phyloP scores from a whole-genome alignment of 2,888 invertebrate species.

The Chloromyia formosa region DNA sequence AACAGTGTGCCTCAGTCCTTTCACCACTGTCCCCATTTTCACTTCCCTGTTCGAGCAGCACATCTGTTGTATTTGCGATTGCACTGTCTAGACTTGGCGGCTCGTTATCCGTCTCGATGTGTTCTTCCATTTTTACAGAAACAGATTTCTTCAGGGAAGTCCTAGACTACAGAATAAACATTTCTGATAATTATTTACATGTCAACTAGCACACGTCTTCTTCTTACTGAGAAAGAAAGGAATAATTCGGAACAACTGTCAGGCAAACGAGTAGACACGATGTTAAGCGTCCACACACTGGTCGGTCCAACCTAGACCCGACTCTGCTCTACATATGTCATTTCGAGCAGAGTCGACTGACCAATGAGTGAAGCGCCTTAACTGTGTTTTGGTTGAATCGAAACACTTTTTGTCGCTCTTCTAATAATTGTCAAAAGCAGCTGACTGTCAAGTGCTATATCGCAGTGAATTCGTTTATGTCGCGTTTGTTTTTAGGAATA shows the following conservation, averaged over 20 bases:
- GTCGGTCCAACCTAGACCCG: no score
- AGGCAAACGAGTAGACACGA: no score
- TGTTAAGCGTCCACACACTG: no score
- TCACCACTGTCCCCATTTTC: slow-evolving; percentile 18
- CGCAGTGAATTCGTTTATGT: not conserved
- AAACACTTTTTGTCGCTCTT: not conserved
- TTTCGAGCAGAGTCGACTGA: no score
- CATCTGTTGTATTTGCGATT: not conserved
- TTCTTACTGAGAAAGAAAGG: not conserved
- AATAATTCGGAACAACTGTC: no score
- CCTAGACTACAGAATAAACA: slow-evolving; percentile 3
- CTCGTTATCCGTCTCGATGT: not conserved
- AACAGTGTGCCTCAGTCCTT: no score
- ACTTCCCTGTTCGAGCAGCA: not conserved
- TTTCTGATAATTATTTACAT: not conserved
- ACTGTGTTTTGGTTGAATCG: no score
- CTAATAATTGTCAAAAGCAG: not conserved
- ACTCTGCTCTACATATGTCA: no score
- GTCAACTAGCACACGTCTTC: not conserved
- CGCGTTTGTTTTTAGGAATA: not conserved
- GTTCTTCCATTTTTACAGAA: slow-evolving; percentile 17
- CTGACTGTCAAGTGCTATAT: not conserved
- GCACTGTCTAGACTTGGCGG: not conserved
- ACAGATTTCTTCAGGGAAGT: not conserved
- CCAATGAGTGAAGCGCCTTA: no score